Evolutionary conservation across 2,797 vertebrate genomes (phyloP), one percentile per base, ranked within the genome.

Genomic region (Pterois miles): DNA sequence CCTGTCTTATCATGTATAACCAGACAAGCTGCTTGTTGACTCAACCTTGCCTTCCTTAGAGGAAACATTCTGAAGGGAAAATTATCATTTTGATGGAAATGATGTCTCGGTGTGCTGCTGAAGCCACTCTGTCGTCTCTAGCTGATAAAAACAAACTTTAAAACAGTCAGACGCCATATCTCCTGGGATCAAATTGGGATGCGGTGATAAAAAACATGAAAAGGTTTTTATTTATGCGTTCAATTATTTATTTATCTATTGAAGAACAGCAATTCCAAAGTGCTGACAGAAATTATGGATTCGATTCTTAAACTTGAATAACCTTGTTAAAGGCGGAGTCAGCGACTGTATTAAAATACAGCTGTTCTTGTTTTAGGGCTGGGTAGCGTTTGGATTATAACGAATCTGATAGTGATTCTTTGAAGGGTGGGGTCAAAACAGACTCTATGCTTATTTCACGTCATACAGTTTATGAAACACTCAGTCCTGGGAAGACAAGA

Each of bases 1-100:
- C 66, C 62, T 78, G 81, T 80, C 87, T 92, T 92, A 93, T 93
- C 92, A 82, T 84, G 82, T 91, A 87, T 74, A 91, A 89, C 88
- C 91, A 93, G 90, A 86, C 90, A 87, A 91, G 85, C 85, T 89
- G 90, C 83, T 89, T 91, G 93, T 92, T 93, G 87, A 93, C 88
- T 91, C 88, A 91, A 89, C 86, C 87, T 83, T 80, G 88, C 74
- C 58, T 87, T 89, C 85, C 77, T 90, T 74, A 81, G 74, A 83
- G 87, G 82, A 76, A 85, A 86, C 77, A 88, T 86, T 91, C 76
- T 86, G 46, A 81, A 84, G 79, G 52, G 69, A 86, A 85, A 90
- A 91, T 90, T 76, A 88, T 89, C 83, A 91, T 92, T 92, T 89
- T 93, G 89, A 92, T 93, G 85, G 88, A 76, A 88, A 86, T 86